These are phyloP conservation scores for Drosophila novamexicana DNA, from an alignment of 1,140 invertebrate species.

Conservation along the genomic window DNA sequence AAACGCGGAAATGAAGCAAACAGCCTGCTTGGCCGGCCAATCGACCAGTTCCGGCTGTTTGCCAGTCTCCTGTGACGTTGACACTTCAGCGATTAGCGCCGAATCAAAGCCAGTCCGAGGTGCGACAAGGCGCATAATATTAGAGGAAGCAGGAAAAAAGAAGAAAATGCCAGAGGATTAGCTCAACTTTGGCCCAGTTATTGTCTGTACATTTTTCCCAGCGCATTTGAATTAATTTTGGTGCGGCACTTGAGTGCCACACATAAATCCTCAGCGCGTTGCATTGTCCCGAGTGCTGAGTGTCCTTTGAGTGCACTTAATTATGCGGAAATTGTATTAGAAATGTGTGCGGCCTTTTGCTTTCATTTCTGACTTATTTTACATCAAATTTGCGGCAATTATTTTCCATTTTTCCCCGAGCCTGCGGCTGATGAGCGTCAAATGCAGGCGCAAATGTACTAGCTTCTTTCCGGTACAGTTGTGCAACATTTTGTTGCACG, in stretches of 20 bases:
- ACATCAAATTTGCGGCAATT: slow-evolving; percentile 68
- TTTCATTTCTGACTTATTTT: slow-evolving; percentile 64
- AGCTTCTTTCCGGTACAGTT: slow-evolving; percentile 48
- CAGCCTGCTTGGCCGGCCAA: slow-evolving; percentile 14
- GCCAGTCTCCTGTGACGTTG: slow-evolving; percentile 39
- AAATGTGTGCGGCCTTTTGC: slow-evolving; percentile 40
- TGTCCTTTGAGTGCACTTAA: slow-evolving; percentile 76
- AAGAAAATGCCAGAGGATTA: slow-evolving; percentile 55
- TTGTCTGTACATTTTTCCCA: slow-evolving; percentile 18
- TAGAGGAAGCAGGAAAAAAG: slow-evolving; percentile 34
- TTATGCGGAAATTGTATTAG: slow-evolving; percentile 69
- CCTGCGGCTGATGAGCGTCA: slow-evolving; percentile 58
- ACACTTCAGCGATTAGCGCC: slow-evolving; percentile 75
- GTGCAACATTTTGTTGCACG: slow-evolving; percentile 8
- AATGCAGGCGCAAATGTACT: slow-evolving; percentile 27
- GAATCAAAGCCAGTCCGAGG: slow-evolving; percentile 59
- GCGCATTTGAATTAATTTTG: slow-evolving; percentile 78
- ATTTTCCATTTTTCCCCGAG: slow-evolving; percentile 43
- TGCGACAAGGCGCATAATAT: slow-evolving; percentile 68
- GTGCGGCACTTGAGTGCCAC: slow-evolving; percentile 74
- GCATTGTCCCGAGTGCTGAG: slow-evolving; percentile 42
- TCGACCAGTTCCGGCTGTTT: slow-evolving; percentile 24
- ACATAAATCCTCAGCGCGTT: slow-evolving; percentile 66
- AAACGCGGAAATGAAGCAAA: slow-evolving; percentile 77
- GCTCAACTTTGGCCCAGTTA: slow-evolving; percentile 25